phyloP scores from a whole-genome alignment of 2,888 invertebrate genomes.

The Pherbina coryleti region DNA sequence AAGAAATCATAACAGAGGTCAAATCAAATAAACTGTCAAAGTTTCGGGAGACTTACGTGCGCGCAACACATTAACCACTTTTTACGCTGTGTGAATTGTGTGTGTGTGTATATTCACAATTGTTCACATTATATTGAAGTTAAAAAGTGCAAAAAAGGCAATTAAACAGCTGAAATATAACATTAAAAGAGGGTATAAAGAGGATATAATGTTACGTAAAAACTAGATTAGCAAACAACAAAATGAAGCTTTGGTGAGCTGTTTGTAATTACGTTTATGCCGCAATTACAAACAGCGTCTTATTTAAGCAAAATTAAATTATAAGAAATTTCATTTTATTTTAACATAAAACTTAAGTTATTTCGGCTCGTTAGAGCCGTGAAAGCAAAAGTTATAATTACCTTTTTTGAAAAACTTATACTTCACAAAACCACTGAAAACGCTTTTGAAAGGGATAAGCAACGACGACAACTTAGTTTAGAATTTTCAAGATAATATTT shows the following conservation, averaged over 20 bases:
- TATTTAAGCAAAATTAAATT: too few relatives aligned
- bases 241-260: not conserved
- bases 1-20: slow-evolving; percentile 29
- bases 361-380: too few relatives aligned
- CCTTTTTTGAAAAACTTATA: too few relatives aligned
- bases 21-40: not conserved
- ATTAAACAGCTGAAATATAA: not conserved
- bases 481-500: too few relatives aligned
- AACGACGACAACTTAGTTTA: not conserved
- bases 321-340: too few relatives aligned
- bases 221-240: not conserved
- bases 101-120: not conserved
- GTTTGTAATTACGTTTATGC: too few relatives aligned
- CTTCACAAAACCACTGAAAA: slow-evolving; percentile 17
- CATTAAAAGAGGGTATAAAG: too few relatives aligned
- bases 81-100: slow-evolving; percentile 10
- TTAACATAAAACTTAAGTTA: too few relatives aligned
- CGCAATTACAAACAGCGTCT: too few relatives aligned
- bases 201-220: not conserved
- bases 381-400: too few relatives aligned
- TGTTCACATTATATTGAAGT: not conserved
- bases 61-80: slow-evolving; percentile 63
- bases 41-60: slow-evolving; percentile 60
- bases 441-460: slow-evolving; percentile 1
- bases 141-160: not conserved